Base-by-base conservation (phyloP, 2,797 vertebrate species). In the Vultur gryphus region DNA sequence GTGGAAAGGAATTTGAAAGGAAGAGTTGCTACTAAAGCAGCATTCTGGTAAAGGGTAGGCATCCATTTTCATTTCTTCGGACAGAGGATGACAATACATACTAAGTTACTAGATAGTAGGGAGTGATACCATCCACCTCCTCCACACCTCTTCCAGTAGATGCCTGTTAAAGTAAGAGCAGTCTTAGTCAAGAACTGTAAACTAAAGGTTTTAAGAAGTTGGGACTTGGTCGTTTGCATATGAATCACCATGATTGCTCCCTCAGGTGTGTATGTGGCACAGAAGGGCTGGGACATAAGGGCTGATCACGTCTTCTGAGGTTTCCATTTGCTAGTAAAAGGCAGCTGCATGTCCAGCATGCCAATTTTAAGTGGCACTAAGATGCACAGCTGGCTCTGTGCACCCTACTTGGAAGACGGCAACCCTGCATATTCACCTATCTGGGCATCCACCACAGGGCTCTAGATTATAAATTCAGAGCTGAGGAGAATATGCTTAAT, bases 381-480 rank as follows among this genome's bases (percentile, higher is more conserved):
- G 44, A n/a, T 17, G 8, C 20, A 72, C 13, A 69, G 13, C 21
- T 69, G 14, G 4, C 8, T 76, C 46, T 79, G 11, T 26, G 2
- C 10, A 51, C 1, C 4, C 11, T 9, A 19, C 3, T 4, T 48
- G 20, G 24, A 65, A 65, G 49, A 19, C 29, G 12, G 10, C 5
- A 90, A 48, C 7, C 9, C 10, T 46, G 5, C 10, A 24, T 5
- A 7, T 24, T 46, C 35, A 77, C 7, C 14, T 51, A 7, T 23
- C 26, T 8, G 10, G 29, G 37, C 25, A 87, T 4, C 3, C 9
- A 55, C 7, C 16, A 39, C 2, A 2, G 1, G 12, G 7, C 7
- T 90, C 13, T 41, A 39, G 8, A 43, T 29, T 10, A 21, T 10
- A 61, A 85, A 49, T 41, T 64, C 44, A 64, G 16, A 86, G 6